A percentile compares a stretch with the other conserved stretches of the same genome.
These are phyloP conservation scores for Tichodroma muraria DNA, from an alignment of 2,113 vertebrate genomes.

Conservation along the genomic window DNA sequence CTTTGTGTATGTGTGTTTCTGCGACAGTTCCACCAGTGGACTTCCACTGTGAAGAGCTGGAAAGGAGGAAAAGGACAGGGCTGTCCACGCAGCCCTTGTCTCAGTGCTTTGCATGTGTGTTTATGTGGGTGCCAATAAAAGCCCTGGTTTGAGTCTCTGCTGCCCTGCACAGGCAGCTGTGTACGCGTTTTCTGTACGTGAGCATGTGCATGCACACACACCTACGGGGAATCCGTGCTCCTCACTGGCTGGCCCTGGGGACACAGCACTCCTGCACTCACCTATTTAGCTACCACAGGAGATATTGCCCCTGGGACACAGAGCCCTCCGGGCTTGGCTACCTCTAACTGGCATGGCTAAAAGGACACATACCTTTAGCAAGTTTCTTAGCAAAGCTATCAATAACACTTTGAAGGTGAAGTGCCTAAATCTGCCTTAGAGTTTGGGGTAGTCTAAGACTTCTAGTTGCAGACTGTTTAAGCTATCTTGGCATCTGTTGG, in stretches of 20 bases:
- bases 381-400: neutral
- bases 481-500: neutral
- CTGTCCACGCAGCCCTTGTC: rapidly evolving
- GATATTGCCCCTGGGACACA: neutral
- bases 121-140: neutral
- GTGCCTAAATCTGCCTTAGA: neutral
- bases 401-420: neutral
- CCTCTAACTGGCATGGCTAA: neutral
- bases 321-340: neutral
- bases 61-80: neutral
- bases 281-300: neutral
- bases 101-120: neutral
- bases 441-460: neutral
- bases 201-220: rapidly evolving
- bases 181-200: rapidly evolving
- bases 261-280: neutral
- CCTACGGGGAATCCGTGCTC: rapidly evolving
- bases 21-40: neutral
- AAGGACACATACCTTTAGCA: neutral
- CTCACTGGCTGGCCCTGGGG: neutral
- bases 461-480: neutral
- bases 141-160: neutral
- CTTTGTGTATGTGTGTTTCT: neutral
- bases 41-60: neutral
- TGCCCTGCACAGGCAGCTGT: neutral